Conservation (phyloP, 2,888 invertebrate species). For the Drosophila multiciliata region DNA sequence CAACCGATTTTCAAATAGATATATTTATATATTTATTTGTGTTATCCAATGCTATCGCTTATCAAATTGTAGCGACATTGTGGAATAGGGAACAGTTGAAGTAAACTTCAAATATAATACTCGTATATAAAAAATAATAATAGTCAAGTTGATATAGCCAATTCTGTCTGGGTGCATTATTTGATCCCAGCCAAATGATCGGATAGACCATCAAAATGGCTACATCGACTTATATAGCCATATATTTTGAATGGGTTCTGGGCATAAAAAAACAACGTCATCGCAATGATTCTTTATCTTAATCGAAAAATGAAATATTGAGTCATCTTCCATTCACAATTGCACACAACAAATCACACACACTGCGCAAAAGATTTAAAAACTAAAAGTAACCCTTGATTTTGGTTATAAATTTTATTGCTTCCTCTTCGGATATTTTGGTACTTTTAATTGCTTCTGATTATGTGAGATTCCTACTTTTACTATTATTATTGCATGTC, state of each 20-base stretch:
- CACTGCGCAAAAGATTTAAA: neutral
- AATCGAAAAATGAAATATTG: neutral
- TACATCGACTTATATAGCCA: neutral
- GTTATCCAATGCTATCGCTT: neutral
- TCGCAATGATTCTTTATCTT: neutral
- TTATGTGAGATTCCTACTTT: neutral
- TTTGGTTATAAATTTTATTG: neutral
- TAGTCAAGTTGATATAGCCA: neutral
- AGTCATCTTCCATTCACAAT: neutral
- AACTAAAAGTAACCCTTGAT: neutral
- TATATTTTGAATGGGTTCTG: neutral
- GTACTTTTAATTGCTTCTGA: neutral
- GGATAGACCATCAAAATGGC: neutral
- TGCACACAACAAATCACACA: neutral
- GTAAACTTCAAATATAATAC: too few relatives aligned
- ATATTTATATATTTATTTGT: neutral
- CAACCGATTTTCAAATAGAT: neutral
- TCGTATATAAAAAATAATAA: accelerated
- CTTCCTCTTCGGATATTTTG: too few relatives aligned
- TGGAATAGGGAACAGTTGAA: neutral
- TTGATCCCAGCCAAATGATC: neutral
- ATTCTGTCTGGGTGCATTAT: neutral
- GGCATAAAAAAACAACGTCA: neutral
- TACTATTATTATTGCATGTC: neutral
- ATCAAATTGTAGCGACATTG: neutral